Conservation (phyloP, 2,797 vertebrate genomes). For the Dermochelys coriacea region DNA sequence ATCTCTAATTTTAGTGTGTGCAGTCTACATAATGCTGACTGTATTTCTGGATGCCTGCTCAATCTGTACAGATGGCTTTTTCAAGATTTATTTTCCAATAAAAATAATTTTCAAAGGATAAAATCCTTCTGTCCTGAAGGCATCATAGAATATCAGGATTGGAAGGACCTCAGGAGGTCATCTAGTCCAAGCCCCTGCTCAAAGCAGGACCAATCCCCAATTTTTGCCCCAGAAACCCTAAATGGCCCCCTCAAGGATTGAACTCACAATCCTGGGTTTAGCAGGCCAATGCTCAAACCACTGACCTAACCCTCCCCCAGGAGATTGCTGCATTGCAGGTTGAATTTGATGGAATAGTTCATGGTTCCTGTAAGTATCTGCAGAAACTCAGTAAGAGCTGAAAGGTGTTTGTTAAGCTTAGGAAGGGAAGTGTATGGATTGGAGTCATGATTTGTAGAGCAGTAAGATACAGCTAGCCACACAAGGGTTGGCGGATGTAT, state of each 20-base stretch:
- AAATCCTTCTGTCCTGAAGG: not conserved
- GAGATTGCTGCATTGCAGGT: not conserved
- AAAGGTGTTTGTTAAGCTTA: rapidly evolving
- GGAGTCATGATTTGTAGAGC: not conserved
- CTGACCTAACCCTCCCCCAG: too few relatives aligned
- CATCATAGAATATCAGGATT: too few relatives aligned
- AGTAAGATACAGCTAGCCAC: not conserved
- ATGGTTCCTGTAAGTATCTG: not conserved
- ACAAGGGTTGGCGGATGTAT: not conserved
- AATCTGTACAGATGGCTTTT: not conserved
- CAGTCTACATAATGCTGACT: not conserved
- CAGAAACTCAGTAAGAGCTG: not conserved
- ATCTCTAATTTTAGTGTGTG: slow-evolving; percentile 8
- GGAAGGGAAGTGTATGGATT: not conserved
- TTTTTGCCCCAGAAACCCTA: too few relatives aligned
- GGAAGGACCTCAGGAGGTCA: too few relatives aligned
- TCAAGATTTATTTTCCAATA: not conserved
- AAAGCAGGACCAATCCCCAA: too few relatives aligned
- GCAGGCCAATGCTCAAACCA: too few relatives aligned
- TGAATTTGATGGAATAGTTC: not conserved
- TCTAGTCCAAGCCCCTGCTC: too few relatives aligned
- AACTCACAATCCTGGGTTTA: too few relatives aligned
- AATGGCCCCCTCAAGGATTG: too few relatives aligned
- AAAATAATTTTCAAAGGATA: not conserved
- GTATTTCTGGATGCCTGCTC: not conserved